Percentiles rank a stretch among this genome's conserved stretches.
Evolutionary conservation across 1,140 invertebrate species (phyloP).

Genomic region (Brevipalpus yothersi): DNA sequence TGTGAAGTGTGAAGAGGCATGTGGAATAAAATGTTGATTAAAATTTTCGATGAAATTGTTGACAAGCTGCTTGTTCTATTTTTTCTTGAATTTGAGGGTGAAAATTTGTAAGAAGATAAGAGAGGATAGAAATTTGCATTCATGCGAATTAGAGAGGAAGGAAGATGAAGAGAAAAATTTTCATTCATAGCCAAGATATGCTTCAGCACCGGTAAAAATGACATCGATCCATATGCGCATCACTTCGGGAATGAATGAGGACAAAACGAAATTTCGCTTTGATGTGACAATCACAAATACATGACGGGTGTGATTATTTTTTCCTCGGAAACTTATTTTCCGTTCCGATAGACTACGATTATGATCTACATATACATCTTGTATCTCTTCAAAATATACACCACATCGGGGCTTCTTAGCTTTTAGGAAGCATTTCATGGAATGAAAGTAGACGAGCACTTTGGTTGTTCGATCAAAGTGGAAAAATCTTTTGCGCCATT

Average conservation of each 20-base stretch:
- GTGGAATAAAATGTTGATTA: too few relatives aligned
- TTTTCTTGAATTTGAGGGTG: too few relatives aligned
- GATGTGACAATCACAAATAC: slow-evolving; percentile 86
- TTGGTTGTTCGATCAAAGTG: slow-evolving; percentile 6
- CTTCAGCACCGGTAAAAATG: slow-evolving; percentile 41
- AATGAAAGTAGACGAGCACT: slow-evolving; percentile 5
- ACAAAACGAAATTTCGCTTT: slow-evolving; percentile 62
- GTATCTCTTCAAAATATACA: slow-evolving; percentile 29
- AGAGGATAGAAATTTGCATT: too few relatives aligned
- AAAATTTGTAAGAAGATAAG: too few relatives aligned
- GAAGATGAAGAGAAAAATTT: background rate
- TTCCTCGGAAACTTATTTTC: slow-evolving; percentile 53
- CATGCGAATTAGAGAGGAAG: too few relatives aligned
- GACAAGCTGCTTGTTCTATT: too few relatives aligned
- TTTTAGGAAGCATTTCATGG: slow-evolving; percentile 4
- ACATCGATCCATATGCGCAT: slow-evolving; percentile 96
- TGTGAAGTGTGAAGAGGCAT: too few relatives aligned
- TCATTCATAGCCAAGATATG: background rate
- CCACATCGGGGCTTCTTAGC: slow-evolving; percentile 3
- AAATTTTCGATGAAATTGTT: too few relatives aligned
- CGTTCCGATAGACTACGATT: slow-evolving; percentile 24
- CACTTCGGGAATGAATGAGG: slow-evolving; percentile 74
- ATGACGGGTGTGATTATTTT: background rate
- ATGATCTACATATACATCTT: slow-evolving; percentile 90
- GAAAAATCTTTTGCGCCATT: slow-evolving; percentile 9